phyloP scores from a whole-genome alignment of 2,797 vertebrate genomes.

The Siniperca scherzeri region DNA sequence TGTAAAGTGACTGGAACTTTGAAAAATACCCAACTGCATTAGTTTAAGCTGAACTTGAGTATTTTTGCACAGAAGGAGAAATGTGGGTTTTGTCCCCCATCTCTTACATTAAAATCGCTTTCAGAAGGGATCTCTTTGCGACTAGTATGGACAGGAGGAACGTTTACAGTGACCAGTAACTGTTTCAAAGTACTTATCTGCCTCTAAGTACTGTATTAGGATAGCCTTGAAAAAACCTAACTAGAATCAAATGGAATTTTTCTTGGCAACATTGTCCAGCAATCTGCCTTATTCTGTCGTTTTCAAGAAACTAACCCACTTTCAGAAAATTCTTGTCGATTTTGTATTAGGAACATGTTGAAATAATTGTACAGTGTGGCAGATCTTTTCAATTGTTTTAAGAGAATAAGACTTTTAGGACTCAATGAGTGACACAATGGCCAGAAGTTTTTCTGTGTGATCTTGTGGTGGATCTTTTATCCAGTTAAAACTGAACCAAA shows the following conservation, averaged over 20 bases:
- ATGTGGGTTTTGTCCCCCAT: constrained; percentile 1
- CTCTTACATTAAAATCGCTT: not conserved
- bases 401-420: not conserved
- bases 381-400: not conserved
- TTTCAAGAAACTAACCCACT: not conserved
- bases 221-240: too few species aligned
- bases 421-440: not conserved
- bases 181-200: too few species aligned
- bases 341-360: not conserved
- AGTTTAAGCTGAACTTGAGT: constrained; percentile 13
- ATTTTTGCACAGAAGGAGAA: constrained; percentile 4
- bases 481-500: not conserved
- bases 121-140: not conserved
- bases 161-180: too few species aligned
- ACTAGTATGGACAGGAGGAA: too few species aligned
- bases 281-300: not conserved
- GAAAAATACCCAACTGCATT: constrained; percentile 21
- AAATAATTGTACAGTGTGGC: not conserved
- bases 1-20: constrained; percentile 27
- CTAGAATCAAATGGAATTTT: not conserved
- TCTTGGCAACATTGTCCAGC: not conserved
- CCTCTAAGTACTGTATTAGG: too few species aligned
- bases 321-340: not conserved
- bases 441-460: not conserved
- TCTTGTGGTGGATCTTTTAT: not conserved